These are phyloP conservation scores for Cydia fagiglandana DNA, from an alignment of 1,140 invertebrate genomes.

Conservation along the genomic window DNA sequence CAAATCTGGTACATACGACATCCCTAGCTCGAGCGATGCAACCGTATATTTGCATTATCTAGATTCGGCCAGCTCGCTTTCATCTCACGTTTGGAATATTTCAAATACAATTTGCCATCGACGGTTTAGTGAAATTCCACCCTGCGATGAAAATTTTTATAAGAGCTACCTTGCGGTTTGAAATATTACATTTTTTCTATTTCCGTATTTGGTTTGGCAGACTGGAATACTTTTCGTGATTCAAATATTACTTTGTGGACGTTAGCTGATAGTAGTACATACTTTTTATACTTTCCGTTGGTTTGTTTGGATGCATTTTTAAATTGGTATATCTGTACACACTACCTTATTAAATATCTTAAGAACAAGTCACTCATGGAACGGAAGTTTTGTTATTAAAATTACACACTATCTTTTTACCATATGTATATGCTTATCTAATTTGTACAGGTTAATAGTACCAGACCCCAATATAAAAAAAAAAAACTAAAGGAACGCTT, in stretches of 20 bases:
- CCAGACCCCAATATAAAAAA: neutral
- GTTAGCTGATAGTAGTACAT: neutral
- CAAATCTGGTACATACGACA: constrained; percentile 2
- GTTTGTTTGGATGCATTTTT: no score
- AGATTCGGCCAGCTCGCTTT: constrained; percentile 63
- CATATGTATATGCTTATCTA: no score
- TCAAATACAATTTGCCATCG: constrained; percentile 70
- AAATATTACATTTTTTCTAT: neutral
- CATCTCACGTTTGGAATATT: constrained; percentile 68
- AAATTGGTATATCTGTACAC: no score
- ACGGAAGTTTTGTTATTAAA: no score
- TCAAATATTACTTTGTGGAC: neutral
- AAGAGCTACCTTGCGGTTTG: neutral
- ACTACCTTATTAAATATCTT: no score
- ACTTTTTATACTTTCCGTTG: no score
- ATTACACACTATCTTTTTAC: no score
- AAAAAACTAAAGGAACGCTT: constrained; percentile 26
- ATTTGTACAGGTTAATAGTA: no score
- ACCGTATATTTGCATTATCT: constrained; percentile 65
- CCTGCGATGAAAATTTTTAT: constrained; percentile 33
- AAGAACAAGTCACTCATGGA: no score
- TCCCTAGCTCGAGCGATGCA: constrained; percentile 39
- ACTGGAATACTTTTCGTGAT: neutral
- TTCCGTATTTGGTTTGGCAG: constrained; percentile 8
- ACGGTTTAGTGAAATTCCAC: constrained; percentile 59